Evolutionary conservation across 2,888 invertebrate species (phyloP), one percentile per base, ranked within the genome.

Genomic region (Ischnura elegans): DNA sequence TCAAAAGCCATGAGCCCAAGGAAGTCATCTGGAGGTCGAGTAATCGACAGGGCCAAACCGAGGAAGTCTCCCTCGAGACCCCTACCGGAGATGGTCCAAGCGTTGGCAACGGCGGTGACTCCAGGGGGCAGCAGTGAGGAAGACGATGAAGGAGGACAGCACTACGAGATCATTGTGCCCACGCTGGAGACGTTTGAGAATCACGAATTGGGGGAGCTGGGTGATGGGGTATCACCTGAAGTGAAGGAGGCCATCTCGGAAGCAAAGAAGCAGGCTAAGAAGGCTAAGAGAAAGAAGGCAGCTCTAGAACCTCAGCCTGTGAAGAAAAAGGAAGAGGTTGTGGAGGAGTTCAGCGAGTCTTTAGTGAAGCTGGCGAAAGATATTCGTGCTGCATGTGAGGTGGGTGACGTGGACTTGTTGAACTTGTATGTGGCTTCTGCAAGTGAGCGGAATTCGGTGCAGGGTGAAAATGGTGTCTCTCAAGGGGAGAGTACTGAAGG

Each of bases 1-100:
- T 47, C 87, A 45, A 47, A 87, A 29, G 45, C 87, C 6, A 25
- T 45, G 47, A 46, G 46, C 1, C 94, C 95, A 95, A 95, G 95
- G 85, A 94, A 95, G 43, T 43, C 90, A 0, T 61, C 61, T 0
- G 90, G 61, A 36, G 61, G 43, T 19, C 36, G 61, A 13, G 45
- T 51, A 5, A 96, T 97, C 16, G 97, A 97, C 94, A 96, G 97
- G 94, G 97, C 97, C 0, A 97, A 97, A 95, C 96, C 95, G 87
- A 96, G 97, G 94, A 97, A 97, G 94, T 96, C 96, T 0, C 95
- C 96, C 0, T 96, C 97, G 76, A 96, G 97, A 43, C 97, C 97
- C 87, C 95, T 97, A 0, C 97, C 97, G 0, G 95, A 94, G n/a
- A 94, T 95, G 86, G 95, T 95, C 19, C 55, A 51, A 42, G 87